phyloP scores from a whole-genome alignment of 2,888 invertebrate species.

The Orthonychiurus folsomi region DNA sequence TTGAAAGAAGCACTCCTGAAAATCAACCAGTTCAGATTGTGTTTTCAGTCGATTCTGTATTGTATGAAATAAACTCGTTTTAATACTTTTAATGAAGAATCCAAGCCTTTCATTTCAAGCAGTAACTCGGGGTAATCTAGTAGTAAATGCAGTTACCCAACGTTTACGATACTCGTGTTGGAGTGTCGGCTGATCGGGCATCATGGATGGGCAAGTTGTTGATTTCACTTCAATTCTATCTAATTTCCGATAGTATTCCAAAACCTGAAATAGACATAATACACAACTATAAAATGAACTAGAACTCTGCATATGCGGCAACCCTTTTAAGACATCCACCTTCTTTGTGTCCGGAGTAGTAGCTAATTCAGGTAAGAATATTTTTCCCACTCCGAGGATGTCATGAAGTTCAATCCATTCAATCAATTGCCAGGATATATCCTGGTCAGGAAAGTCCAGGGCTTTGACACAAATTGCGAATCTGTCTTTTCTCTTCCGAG shows the following conservation, averaged over 20 bases:
- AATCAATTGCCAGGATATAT: not conserved
- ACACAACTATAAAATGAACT: not conserved
- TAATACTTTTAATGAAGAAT: too few species aligned
- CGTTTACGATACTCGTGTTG: not conserved
- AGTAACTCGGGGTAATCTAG: too few species aligned
- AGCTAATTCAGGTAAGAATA: conserved; percentile 8
- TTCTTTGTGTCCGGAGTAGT: conserved; percentile 10
- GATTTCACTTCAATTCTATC: conserved; percentile 5
- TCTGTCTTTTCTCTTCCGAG: conserved; percentile 5
- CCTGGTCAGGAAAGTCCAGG: not conserved
- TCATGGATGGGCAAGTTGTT: not conserved
- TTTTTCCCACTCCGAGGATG: conserved; percentile 15
- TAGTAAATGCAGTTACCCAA: too few species aligned
- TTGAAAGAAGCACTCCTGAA: conserved; percentile 18
- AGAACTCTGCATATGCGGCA: not conserved
- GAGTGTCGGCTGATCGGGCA: conserved; percentile 11
- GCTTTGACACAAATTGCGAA: conserved; percentile 3
- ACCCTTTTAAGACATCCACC: too few species aligned
- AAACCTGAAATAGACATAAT: conserved; percentile 7
- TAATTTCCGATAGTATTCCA: conserved; percentile 8
- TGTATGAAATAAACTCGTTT: too few species aligned
- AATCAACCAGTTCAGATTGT: conserved; percentile 11
- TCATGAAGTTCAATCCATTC: conserved; percentile 17
- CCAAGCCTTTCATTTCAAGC: too few species aligned
- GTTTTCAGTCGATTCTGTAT: not conserved